Evolutionary conservation across 1,140 invertebrate species (phyloP).

Genomic region (Drosophila ficusphila): DNA sequence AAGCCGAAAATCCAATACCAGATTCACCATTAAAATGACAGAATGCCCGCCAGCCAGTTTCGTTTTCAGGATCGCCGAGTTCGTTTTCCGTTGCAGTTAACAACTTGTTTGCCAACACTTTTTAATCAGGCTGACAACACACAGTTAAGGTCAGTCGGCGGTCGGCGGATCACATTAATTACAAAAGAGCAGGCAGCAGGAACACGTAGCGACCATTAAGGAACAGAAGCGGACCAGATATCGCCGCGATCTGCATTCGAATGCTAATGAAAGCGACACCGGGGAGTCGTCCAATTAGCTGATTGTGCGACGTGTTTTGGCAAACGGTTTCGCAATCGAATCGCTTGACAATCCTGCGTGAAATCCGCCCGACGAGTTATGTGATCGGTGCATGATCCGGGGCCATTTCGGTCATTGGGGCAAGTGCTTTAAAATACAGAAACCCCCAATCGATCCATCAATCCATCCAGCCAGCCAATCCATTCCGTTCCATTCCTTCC

Average conservation of each 20-base stretch:
- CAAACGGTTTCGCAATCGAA: constrained; percentile 47
- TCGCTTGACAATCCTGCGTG: constrained; percentile 9
- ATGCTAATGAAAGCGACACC: constrained; percentile 77
- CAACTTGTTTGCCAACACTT: constrained; percentile 78
- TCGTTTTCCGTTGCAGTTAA: constrained; percentile 27
- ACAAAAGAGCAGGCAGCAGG: constrained; percentile 58
- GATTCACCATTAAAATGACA: constrained; percentile 70
- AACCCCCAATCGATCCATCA: background rate
- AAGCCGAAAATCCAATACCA: constrained; percentile 46
- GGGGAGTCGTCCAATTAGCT: constrained; percentile 70
- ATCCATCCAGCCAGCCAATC: too few relatives aligned
- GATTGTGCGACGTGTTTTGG: constrained; percentile 78
- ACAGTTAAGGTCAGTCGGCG: constrained; percentile 71
- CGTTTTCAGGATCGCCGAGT: constrained; percentile 28
- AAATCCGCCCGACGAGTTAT: constrained; percentile 40
- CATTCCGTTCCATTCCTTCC: too few relatives aligned
- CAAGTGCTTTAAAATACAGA: constrained; percentile 46
- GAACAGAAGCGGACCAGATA: constrained; percentile 41
- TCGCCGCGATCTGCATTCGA: constrained; percentile 44
- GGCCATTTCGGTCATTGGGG: constrained; percentile 59
- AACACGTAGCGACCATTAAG: constrained; percentile 74
- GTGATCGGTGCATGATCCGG: constrained; percentile 53
- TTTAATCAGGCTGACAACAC: constrained; percentile 75
- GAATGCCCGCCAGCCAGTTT: constrained; percentile 48
- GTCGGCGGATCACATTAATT: constrained; percentile 71